phyloP scores from a whole-genome alignment of 30 jellyfish, hydroid and myxozoan species.

The Hydra vulgaris region DNA sequence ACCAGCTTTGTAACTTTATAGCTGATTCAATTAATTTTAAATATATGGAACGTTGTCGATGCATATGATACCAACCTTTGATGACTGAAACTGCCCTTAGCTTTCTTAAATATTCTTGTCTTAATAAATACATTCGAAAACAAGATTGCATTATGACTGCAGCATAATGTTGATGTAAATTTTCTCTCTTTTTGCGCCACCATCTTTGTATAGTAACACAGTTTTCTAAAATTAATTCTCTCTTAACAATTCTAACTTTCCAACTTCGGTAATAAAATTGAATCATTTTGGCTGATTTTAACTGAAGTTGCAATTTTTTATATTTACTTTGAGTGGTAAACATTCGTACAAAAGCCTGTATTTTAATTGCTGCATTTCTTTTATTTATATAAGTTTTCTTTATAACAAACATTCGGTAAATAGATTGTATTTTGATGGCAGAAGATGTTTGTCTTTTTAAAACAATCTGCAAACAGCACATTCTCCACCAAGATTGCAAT shows the following conservation, averaged over 20 bases:
- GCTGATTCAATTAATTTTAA: too few species aligned
- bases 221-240: neutral
- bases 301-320: neutral
- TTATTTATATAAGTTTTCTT: neutral
- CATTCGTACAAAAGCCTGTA: conserved; percentile 29
- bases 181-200: neutral
- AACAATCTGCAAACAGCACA: conserved; percentile 17
- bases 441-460: conserved; percentile 7
- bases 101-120: neutral
- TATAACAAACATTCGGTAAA: conserved; percentile 2
- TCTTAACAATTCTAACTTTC: neutral
- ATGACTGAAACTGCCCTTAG: neutral
- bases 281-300: neutral
- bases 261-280: neutral
- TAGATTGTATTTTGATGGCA: conserved; percentile 14
- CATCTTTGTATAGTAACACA: neutral
- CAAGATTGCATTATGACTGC: neutral
- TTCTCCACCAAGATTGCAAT: conserved; percentile 49
- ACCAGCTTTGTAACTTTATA: too few species aligned
- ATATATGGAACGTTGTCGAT: too few species aligned
- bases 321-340: conserved; percentile 8
- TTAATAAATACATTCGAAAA: neutral
- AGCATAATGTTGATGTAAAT: neutral
- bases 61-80: neutral
- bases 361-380: conserved; percentile 14